phyloP scores from a whole-genome alignment of 2,797 vertebrate genomes.

The Perdix hodgsoniae region DNA sequence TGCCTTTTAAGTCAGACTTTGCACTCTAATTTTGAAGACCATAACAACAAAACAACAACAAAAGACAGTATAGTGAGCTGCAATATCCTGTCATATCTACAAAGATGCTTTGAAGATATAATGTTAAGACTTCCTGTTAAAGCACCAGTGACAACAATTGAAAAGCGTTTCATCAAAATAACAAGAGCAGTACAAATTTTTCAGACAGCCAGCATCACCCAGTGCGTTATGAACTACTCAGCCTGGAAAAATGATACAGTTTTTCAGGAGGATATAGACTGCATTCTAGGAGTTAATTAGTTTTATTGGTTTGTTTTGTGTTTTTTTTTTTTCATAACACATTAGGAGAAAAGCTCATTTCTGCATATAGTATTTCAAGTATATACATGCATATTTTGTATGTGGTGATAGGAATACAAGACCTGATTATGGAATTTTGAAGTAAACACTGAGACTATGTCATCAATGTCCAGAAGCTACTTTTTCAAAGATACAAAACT shows the following conservation, averaged over 20 bases:
- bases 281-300: not conserved
- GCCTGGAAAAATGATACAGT: not conserved
- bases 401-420: not conserved
- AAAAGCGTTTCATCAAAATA: not conserved
- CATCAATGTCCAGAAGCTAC: not conserved
- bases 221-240: not conserved
- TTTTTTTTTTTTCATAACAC: not conserved
- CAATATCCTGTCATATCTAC: not conserved
- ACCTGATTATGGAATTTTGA: not conserved
- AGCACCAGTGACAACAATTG: not conserved
- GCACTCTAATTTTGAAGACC: not conserved
- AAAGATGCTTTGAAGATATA: not conserved
- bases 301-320: not conserved
- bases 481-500: not conserved
- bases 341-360: not conserved
- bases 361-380: not conserved
- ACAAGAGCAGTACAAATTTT: not conserved
- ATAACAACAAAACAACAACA: not conserved
- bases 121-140: not conserved
- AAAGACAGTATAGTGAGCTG: not conserved
- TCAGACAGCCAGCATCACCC: not conserved
- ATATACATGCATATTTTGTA: not conserved
- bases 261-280: not conserved
- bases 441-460: not conserved
- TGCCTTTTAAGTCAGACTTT: not conserved